A percentile compares a stretch with the other conserved stretches of the same genome.
Conservation (phyloP, 1,140 invertebrate species). For the Trachymyrmex septentrionalis region DNA sequence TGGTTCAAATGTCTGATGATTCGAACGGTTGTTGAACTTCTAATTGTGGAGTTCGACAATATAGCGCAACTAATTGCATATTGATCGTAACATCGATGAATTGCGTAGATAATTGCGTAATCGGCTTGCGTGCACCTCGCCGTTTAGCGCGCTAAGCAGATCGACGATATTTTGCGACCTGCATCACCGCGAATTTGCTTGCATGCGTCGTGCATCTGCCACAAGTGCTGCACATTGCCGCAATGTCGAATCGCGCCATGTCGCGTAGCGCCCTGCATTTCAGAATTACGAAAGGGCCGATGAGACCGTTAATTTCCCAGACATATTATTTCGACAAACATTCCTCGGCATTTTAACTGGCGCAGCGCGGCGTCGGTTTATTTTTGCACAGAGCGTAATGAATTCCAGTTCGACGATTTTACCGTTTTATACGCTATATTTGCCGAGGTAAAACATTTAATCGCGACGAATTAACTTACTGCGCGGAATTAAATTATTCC, state of each 20-base stretch:
- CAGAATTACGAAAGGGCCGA: slow-evolving; percentile 35
- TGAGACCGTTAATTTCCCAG: slow-evolving; percentile 42
- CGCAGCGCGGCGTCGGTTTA: slow-evolving; percentile 25
- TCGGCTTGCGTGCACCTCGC: slow-evolving; percentile 62
- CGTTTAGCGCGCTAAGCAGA: slow-evolving; percentile 67
- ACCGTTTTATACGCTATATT: slow-evolving; percentile 52
- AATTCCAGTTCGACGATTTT: slow-evolving; percentile 56
- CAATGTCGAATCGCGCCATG: slow-evolving; percentile 1
- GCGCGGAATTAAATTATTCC: slow-evolving; percentile 56
- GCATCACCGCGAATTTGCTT: slow-evolving; percentile 22
- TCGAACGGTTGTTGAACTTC: slow-evolving; percentile 20
- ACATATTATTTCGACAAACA: slow-evolving; percentile 57
- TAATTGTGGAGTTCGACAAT: neutral
- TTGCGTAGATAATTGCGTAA: slow-evolving; percentile 66
- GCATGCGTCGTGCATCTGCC: slow-evolving; percentile 44
- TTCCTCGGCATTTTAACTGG: slow-evolving; percentile 38
- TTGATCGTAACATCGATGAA: slow-evolving; percentile 66
- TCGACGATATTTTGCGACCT: slow-evolving; percentile 59
- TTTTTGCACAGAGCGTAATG: slow-evolving; percentile 56
- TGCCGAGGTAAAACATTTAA: slow-evolving; percentile 55
- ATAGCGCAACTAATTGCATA: slow-evolving; percentile 50
- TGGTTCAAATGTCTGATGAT: neutral
- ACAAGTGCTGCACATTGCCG: neutral
- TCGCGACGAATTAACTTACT: slow-evolving; percentile 52
- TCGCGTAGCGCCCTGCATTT: slow-evolving; percentile 11